Evolutionary conservation across 2,113 vertebrate genomes (phyloP).

Genomic region (Centropristis striata): DNA sequence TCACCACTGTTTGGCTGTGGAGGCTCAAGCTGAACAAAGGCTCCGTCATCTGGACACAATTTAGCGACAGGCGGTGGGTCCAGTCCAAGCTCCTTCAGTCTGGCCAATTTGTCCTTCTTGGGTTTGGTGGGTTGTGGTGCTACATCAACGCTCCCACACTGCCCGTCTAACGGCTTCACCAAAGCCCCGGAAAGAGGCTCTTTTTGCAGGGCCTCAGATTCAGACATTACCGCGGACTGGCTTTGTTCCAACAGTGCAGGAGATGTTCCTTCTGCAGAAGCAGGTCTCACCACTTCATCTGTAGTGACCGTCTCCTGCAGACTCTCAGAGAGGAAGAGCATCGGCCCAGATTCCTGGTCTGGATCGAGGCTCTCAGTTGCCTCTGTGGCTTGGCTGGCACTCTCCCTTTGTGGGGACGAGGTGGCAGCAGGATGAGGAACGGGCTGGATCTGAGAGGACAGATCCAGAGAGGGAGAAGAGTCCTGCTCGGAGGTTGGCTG

Average conservation of each 20-base stretch:
- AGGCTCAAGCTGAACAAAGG: constrained; percentile 91
- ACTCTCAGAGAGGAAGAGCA: constrained; percentile 79
- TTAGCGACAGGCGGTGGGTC: constrained; percentile 90
- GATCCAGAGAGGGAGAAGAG: constrained; percentile 48
- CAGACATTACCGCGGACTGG: neutral
- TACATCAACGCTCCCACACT: neutral
- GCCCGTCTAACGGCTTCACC: neutral
- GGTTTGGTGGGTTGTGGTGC: constrained; percentile 62
- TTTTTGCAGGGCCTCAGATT: constrained; percentile 16
- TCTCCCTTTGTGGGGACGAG: constrained; percentile 66
- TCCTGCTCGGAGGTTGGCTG: constrained; percentile 53
- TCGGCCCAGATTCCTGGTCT: constrained; percentile 49
- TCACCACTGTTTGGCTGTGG: constrained; percentile 89
- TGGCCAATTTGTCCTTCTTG: constrained; percentile 88
- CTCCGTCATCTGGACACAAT: constrained; percentile 87
- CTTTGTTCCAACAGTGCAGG: neutral
- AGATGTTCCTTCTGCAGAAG: neutral
- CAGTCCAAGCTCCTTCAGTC: constrained; percentile 91
- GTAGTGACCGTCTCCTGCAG: constrained; percentile 46
- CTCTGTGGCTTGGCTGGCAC: constrained; percentile 1
- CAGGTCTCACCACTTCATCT: constrained; percentile 3
- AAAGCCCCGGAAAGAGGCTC: constrained; percentile 6
- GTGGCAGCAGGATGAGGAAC: constrained; percentile 55
- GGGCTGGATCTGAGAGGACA: constrained; percentile 39
- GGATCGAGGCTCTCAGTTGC: neutral